Evolutionary conservation across 1,140 invertebrate species (phyloP), one percentile per base, ranked within the genome.

Genomic region (Drosophila fuyamai): DNA sequence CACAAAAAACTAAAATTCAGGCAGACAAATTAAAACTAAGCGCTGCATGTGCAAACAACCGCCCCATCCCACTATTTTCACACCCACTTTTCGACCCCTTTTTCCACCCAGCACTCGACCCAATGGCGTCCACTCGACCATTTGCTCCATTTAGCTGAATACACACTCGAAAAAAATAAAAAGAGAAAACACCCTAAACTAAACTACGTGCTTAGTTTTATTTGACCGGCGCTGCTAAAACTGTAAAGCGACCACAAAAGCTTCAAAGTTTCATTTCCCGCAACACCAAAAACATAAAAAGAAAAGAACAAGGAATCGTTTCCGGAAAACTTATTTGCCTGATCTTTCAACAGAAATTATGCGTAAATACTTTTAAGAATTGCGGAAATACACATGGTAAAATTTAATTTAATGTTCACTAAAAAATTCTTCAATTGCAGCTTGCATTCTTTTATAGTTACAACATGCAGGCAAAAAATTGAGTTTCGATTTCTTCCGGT

Each of bases 1-100:
- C 36, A 40, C 27, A 57, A 54, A 76, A 76, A 50, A 76, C 41
- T 56, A 55, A 76, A 82, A 63, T 76, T 81, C 76, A 73, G 72
- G 76, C 79, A 86, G 83, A 88, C 83, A 86, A 86, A 86, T 86
- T 86, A 86, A 86, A 86, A 86, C 83, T 86, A 86, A 86, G 83
- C 83, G 83, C 76, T 86, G 57, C 76, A 82, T 82, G 76, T 72
- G 81, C 83, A 86, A 88, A 88, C 83, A 86, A 76, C 47, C 61
- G n/a, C 32, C 67, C 74, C 53, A 44, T 43, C 36, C 48, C 63
- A 13, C 0, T 14, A 36, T 32, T 50, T 32, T 13, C 44, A 12
- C 27, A 23, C 23, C 3, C 41, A 2, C 41, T 14, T 47, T 47
- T 18, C 59, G 16, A n/a, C 10, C n/a, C 62, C 14, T 14, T 32